Evolutionary conservation across 2,797 vertebrate genomes (phyloP), one percentile per base, ranked within the genome.

Genomic region (Cirrhinus mrigala): DNA sequence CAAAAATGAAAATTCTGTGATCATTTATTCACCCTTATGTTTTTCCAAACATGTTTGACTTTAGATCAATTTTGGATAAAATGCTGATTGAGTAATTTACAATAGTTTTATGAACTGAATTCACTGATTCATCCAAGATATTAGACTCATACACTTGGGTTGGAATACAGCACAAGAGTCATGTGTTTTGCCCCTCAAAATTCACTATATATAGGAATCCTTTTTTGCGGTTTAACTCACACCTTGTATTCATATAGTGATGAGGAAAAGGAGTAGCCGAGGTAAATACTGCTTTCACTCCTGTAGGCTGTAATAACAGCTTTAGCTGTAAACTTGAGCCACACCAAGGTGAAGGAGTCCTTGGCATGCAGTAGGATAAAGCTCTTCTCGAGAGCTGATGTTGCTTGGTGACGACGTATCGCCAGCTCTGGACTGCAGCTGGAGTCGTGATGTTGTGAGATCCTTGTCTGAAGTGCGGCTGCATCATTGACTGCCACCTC

Each of bases 391-490:
- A 88, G 86, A 84, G 87, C 79, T 29, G 7, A 37, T 37, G 77
- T 91, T 88, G 86, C 85, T 52, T 80, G 73, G 82, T 40, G 60
- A 87, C 80, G 14, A 76, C 46, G 18, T 77, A 8, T 58, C 46
- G 68, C 18, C 27, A 66, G 40, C 27, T 78, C 74, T 44, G 29
- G 66, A 79, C 33, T 62, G 46, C 52, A 52, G 52, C 60, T 40
- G 52, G 7, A 80, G 40, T 66, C 29, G 18, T 33, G 78, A 79
- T 80, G 24, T 16, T 48, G 15, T 11, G 24, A 79, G 37, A 64
- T 64, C 58, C 50, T 75, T 60, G 82, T 75, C 58, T 81, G 60
- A 24, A 81, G 48, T 69, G 48, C 3, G 48, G 54, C 54, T 74
- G 56, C 50, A 54, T 24, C 68, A 11, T 20, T 44, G 40, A 54